phyloP scores from a whole-genome alignment of 2,888 invertebrate species.

The Antheraea yamamai region DNA sequence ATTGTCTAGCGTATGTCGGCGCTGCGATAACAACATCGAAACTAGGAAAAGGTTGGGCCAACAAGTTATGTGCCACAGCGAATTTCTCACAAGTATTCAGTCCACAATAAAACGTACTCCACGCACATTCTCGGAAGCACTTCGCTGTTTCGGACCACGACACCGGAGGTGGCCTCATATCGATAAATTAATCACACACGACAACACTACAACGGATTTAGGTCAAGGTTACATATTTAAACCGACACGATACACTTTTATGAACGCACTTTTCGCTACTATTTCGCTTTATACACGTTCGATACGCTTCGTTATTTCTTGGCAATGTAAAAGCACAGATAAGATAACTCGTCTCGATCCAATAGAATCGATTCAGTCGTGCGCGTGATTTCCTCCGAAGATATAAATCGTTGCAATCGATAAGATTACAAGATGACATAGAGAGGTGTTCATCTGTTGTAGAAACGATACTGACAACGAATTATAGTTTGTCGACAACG shows the following conservation, averaged over 20 bases:
- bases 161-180: slow-evolving; percentile 51
- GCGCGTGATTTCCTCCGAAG: slow-evolving; percentile 65
- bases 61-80: slow-evolving; percentile 47
- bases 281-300: slow-evolving; percentile 6
- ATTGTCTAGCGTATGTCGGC: slow-evolving; percentile 54
- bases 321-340: slow-evolving; percentile 50
- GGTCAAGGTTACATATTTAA: slow-evolving; percentile 30
- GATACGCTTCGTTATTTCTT: slow-evolving; percentile 22
- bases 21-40: slow-evolving; percentile 67
- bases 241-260: slow-evolving; percentile 1
- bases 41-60: slow-evolving; percentile 63
- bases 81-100: slow-evolving; percentile 52
- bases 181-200: slow-evolving; percentile 27
- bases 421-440: slow-evolving; percentile 53
- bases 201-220: slow-evolving; percentile 36
- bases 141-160: slow-evolving; percentile 55
- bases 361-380: slow-evolving; percentile 55
- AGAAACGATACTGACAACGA: not conserved
- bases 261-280: not conserved
- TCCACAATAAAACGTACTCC: slow-evolving; percentile 58
- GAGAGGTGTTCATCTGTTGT: slow-evolving; percentile 8
- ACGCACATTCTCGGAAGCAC: slow-evolving; percentile 58
- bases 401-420: slow-evolving; percentile 61
- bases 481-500: not conserved
- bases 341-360: slow-evolving; percentile 44